Evolutionary conservation across 2,113 vertebrate genomes (phyloP).

Genomic region (Macroglossus sobrinus): DNA sequence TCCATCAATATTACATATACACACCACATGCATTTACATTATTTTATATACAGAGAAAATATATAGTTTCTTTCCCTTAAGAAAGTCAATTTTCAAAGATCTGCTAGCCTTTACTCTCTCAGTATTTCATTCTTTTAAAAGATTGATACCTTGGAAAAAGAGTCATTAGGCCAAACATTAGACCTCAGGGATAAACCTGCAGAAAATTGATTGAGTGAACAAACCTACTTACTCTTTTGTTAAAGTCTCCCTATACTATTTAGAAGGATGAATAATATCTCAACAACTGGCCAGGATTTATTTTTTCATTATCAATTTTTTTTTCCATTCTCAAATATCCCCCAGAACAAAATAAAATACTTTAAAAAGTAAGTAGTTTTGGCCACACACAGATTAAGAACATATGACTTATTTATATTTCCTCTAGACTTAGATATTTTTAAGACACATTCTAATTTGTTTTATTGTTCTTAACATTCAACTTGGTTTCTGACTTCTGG

Average conservation of each 20-base stretch:
- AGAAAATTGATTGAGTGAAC: constrained; percentile 48
- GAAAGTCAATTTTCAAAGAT: constrained; percentile 51
- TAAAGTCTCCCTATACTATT: constrained; percentile 3
- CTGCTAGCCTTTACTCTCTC: constrained; percentile 18
- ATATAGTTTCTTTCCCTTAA: not conserved
- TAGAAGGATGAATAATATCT: constrained; percentile 24
- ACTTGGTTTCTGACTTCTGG: not conserved
- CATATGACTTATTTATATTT: constrained; percentile 1
- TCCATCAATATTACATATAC: not conserved
- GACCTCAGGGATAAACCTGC: constrained; percentile 32
- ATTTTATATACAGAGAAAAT: constrained; percentile 1
- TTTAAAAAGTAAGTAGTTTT: not conserved
- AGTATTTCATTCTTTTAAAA: constrained; percentile 50
- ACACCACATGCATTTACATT: not conserved
- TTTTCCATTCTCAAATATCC: not conserved
- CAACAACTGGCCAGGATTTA: not conserved
- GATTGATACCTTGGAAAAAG: constrained; percentile 14
- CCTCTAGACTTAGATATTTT: constrained; percentile 1
- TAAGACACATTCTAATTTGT: not conserved
- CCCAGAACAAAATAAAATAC: constrained; percentile 3
- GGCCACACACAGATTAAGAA: not conserved
- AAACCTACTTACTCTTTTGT: constrained; percentile 37
- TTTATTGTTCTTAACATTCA: not conserved
- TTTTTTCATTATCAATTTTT: not conserved
- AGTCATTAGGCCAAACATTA: constrained; percentile 49